Evolutionary conservation across 2,113 vertebrate genomes (phyloP).

Genomic region (Fregetta grallaria): DNA sequence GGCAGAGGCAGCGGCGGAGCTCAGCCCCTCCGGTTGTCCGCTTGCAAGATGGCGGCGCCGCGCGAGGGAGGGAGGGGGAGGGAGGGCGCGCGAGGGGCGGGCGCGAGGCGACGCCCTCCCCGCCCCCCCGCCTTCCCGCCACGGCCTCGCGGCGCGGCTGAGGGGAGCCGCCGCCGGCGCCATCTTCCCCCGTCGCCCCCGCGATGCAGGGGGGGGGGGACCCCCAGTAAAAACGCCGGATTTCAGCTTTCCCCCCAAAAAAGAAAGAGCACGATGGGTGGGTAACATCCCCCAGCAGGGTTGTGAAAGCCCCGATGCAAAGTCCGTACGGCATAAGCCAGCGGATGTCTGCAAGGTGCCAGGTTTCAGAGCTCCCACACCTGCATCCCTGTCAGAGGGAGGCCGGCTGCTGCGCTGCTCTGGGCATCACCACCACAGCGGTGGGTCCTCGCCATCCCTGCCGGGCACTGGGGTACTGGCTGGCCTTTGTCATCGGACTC

Average conservation of each 20-base stretch:
- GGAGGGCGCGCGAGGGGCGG: not conserved
- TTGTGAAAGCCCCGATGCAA: rapidly evolving
- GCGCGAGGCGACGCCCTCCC: not conserved
- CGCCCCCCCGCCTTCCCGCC: not conserved
- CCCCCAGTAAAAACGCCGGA: rapidly evolving
- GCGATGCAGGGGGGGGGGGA: not conserved
- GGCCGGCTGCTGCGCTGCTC: rapidly evolving
- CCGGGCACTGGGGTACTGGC: rapidly evolving
- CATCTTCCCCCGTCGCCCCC: not conserved
- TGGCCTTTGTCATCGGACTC: not conserved
- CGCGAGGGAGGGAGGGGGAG: not conserved
- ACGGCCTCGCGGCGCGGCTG: not conserved
- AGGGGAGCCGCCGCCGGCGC: not conserved
- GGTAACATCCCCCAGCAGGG: not conserved
- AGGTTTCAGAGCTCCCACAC: not conserved
- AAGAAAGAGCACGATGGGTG: not conserved
- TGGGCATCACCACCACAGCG: rapidly evolving
- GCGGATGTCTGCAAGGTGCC: rapidly evolving
- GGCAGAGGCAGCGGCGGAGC: slow-evolving; percentile 34
- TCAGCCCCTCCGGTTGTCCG: slow-evolving; percentile 32
- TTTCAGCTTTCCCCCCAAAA: not conserved
- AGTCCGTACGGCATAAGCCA: rapidly evolving
- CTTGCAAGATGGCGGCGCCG: slow-evolving; percentile 71
- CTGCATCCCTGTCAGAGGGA: not conserved
- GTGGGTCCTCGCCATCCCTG: rapidly evolving